Evolutionary conservation across 2,797 vertebrate genomes (phyloP).

Genomic region (Philypnodon macrostomus): DNA sequence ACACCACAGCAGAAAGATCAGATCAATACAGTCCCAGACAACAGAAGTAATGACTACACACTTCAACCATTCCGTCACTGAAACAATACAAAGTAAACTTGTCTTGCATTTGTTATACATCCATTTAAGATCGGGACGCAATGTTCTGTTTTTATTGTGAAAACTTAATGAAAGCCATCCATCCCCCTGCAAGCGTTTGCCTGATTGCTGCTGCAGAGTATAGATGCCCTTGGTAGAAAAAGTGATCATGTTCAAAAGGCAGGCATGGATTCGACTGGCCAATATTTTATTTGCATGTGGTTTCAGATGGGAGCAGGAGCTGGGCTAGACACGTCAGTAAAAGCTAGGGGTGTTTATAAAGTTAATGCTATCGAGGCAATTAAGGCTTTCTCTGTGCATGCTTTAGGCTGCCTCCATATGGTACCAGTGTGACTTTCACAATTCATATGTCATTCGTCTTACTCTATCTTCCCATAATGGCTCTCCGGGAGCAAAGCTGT

Average conservation of each 20-base stretch:
- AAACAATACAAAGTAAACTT: no score
- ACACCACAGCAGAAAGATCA: no score
- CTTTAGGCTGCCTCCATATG: constrained; percentile 57
- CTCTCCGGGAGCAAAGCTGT: constrained; percentile 47
- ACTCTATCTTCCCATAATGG: constrained; percentile 54
- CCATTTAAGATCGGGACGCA: constrained; percentile 44
- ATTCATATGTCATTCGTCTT: constrained; percentile 46
- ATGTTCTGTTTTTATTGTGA: constrained; percentile 43
- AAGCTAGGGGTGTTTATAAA: constrained; percentile 41
- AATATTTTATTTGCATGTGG: constrained; percentile 17
- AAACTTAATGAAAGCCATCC: constrained; percentile 63
- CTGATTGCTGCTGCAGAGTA: constrained; percentile 38
- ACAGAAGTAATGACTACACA: no score
- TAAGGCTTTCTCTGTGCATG: constrained; percentile 21
- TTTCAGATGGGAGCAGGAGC: constrained; percentile 14
- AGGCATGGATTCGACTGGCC: constrained; percentile 6
- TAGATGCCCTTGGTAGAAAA: constrained; percentile 48
- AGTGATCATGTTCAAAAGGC: constrained; percentile 18
- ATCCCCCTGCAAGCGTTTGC: constrained; percentile 41
- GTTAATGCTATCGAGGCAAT: constrained; percentile 41
- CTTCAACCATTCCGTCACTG: no score
- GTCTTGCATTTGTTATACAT: constrained; percentile 40
- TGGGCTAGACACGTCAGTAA: constrained; percentile 6
- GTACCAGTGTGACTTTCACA: constrained; percentile 49
- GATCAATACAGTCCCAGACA: no score